These are phyloP conservation scores for Anisognathus igniventris DNA, from an alignment of 2,797 vertebrate genomes.

Conservation along the genomic window DNA sequence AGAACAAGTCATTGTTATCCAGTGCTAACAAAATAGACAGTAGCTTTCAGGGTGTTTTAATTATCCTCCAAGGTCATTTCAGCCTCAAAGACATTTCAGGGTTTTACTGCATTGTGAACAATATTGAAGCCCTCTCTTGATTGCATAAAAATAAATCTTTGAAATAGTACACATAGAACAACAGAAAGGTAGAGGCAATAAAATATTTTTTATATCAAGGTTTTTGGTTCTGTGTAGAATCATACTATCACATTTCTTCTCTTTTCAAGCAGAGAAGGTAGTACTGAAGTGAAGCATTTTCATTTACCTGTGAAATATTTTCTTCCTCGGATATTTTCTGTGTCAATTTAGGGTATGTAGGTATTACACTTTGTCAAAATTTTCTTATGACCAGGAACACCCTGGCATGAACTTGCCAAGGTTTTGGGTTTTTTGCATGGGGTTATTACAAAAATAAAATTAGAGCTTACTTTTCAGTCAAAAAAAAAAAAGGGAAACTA, in stretches of 20 bases:
- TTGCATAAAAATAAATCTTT: constrained; percentile 74
- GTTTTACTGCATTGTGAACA: constrained; percentile 60
- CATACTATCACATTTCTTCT: not conserved
- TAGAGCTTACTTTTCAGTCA: not conserved
- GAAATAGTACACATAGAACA: constrained; percentile 52
- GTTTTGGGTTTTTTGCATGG: not conserved
- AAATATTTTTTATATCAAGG: not conserved
- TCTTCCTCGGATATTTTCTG: constrained; percentile 69
- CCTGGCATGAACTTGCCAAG: not conserved
- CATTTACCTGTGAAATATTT: constrained; percentile 40
- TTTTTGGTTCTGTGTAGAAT: constrained; percentile 21
- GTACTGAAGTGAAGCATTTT: not conserved
- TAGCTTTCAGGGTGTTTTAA: constrained; percentile 40
- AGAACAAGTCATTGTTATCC: constrained; percentile 52
- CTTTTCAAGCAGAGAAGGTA: not conserved
- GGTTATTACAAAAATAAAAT: constrained; percentile 45
- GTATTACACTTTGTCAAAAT: not conserved
- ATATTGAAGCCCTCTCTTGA: constrained; percentile 71
- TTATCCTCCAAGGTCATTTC: constrained; percentile 44
- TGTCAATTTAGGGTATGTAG: constrained; percentile 27
- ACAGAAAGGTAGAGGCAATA: constrained; percentile 53
- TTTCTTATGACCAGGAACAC: not conserved
- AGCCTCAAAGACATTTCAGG: constrained; percentile 38
- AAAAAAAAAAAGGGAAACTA: not conserved
- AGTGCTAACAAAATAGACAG: constrained; percentile 68